phyloP scores from a whole-genome alignment of 2,888 invertebrate species.

The Cosmia pyralina region DNA sequence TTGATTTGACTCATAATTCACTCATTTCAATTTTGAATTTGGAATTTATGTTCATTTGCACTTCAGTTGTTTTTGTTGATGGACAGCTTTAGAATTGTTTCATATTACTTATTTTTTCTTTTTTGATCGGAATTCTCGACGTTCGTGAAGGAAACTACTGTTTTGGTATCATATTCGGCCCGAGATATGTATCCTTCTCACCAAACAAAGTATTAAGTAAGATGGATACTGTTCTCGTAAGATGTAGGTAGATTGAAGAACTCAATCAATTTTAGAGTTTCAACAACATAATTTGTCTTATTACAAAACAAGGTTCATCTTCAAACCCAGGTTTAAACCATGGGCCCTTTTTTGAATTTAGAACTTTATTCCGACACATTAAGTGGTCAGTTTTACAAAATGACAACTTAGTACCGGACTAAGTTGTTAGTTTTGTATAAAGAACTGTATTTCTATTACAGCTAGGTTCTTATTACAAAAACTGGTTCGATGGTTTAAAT shows the following conservation, averaged over 20 bases:
- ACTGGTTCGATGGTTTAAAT: too few species aligned
- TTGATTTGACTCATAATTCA: constrained; percentile 34
- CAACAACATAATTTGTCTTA: too few species aligned
- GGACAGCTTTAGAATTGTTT: not conserved
- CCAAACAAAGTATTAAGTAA: not conserved
- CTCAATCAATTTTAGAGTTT: not conserved
- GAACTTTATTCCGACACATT: too few species aligned
- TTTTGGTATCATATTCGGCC: not conserved
- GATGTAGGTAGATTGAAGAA: not conserved
- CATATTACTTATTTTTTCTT: not conserved
- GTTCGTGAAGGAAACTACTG: not conserved
- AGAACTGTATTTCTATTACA: too few species aligned
- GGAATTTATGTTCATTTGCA: constrained; percentile 22
- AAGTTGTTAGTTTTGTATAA: too few species aligned
- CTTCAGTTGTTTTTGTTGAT: constrained; percentile 12
- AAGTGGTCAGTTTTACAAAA: too few species aligned
- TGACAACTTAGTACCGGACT: too few species aligned
- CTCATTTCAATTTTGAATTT: constrained; percentile 31
- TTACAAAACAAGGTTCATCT: too few species aligned
- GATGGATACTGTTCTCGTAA: not conserved
- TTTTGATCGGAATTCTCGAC: not conserved
- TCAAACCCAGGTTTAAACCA: too few species aligned
- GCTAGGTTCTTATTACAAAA: too few species aligned
- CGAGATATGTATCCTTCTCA: not conserved
- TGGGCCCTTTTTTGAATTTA: too few species aligned